Conservation (phyloP, 2,888 invertebrate genomes). For the Agriopis marginaria region DNA sequence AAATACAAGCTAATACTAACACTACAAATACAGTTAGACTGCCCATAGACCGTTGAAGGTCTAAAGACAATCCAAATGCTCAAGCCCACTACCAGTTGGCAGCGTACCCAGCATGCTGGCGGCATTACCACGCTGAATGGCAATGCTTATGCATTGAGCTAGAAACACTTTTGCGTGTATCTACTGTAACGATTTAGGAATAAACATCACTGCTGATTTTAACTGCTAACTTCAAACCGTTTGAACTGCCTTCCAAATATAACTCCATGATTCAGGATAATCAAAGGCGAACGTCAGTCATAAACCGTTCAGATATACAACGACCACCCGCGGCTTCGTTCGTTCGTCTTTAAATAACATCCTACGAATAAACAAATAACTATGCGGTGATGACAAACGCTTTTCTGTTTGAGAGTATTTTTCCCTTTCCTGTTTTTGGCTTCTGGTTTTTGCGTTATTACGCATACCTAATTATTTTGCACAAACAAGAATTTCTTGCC, state of each 20-base stretch:
- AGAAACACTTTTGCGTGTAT: too few species aligned
- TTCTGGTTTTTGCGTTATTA: neutral
- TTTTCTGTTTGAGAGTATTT: neutral
- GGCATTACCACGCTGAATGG: too few species aligned
- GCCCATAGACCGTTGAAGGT: too few species aligned
- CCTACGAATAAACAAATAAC: conserved; percentile 13
- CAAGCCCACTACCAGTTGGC: too few species aligned
- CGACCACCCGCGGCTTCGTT: conserved; percentile 22
- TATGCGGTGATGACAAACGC: conserved; percentile 8
- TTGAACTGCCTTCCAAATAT: conserved; percentile 6
- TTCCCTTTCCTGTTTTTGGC: neutral
- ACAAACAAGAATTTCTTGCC: neutral
- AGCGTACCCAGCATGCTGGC: too few species aligned
- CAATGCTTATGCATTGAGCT: too few species aligned
- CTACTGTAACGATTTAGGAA: neutral
- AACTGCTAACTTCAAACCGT: neutral
- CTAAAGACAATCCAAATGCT: too few species aligned
- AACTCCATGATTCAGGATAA: conserved; percentile 7
- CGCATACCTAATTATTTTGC: neutral
- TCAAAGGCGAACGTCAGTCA: conserved; percentile 14
- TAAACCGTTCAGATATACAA: conserved; percentile 7
- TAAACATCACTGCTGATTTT: neutral
- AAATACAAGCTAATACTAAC: too few species aligned
- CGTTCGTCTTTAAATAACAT: conserved; percentile 8
- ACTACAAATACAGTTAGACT: too few species aligned